phyloP scores from a whole-genome alignment of 2,113 vertebrate genomes.

The Alexandromys fortis region DNA sequence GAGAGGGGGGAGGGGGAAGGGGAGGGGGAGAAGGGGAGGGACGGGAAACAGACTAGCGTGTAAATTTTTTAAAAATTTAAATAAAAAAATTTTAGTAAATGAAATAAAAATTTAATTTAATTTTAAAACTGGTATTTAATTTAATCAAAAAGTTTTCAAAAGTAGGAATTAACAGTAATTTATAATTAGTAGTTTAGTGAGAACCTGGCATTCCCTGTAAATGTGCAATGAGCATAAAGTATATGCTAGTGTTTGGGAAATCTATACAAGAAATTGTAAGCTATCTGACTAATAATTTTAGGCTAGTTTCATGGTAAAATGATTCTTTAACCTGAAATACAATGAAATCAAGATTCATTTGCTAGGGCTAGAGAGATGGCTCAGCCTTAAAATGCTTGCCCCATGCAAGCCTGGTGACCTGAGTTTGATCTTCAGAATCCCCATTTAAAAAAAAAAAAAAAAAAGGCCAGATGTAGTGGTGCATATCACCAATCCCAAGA shows the following conservation, averaged over 20 bases:
- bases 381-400: not conserved
- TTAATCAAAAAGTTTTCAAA: not conserved
- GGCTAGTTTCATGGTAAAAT: not conserved
- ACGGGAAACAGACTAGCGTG: too few species aligned
- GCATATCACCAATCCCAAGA: not conserved
- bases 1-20: too few species aligned
- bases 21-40: too few species aligned
- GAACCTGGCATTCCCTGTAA: not conserved
- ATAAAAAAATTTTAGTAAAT: not conserved
- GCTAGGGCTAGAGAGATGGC: not conserved
- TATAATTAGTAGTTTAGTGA: slow-evolving; percentile 8
- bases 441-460: not conserved
- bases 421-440: not conserved
- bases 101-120: not conserved
- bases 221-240: not conserved
- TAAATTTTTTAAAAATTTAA: too few species aligned
- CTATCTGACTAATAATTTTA: not conserved
- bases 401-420: too few species aligned
- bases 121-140: not conserved
- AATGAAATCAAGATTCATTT: not conserved
- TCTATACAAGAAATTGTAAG: not conserved
- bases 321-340: not conserved
- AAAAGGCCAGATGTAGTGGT: not conserved
- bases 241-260: not conserved
- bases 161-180: not conserved